These are phyloP conservation scores for Bradypus variegatus DNA, from an alignment of 2,797 vertebrate species.

Conservation along the genomic window DNA sequence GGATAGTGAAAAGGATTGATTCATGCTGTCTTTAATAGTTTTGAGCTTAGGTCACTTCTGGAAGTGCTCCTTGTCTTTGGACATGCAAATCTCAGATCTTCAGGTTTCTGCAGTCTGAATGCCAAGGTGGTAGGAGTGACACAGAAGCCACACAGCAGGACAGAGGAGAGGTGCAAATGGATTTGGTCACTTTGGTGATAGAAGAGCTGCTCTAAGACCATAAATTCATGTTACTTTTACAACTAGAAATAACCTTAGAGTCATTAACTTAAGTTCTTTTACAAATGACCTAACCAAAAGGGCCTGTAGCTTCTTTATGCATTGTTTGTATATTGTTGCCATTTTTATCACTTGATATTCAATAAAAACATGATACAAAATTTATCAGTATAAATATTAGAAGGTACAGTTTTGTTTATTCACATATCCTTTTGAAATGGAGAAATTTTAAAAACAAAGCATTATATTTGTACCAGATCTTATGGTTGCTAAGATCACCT, in stretches of 20 bases:
- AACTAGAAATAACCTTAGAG: neutral
- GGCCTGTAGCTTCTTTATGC: neutral
- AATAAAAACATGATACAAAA: neutral
- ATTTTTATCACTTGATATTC: neutral
- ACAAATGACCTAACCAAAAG: neutral
- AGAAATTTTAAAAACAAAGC: neutral
- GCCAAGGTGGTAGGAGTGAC: neutral
- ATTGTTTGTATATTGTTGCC: conserved; percentile 10
- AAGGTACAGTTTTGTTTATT: neutral
- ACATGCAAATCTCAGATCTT: neutral
- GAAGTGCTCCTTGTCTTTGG: neutral
- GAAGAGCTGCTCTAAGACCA: neutral
- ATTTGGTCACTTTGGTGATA: neutral
- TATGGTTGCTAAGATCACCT: neutral
- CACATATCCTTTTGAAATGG: neutral
- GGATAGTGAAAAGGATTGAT: neutral
- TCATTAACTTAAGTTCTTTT: neutral
- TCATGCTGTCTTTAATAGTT: neutral
- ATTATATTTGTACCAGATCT: conserved; percentile 27
- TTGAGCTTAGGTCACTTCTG: neutral
- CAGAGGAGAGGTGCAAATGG: neutral
- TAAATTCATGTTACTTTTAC: neutral
- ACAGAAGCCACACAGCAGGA: neutral
- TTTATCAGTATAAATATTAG: conserved; percentile 18
- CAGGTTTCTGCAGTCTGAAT: neutral